Evolutionary conservation across 2,797 vertebrate species (phyloP), one percentile per base, ranked within the genome.

Genomic region (Rhadinocentrus ornatus): DNA sequence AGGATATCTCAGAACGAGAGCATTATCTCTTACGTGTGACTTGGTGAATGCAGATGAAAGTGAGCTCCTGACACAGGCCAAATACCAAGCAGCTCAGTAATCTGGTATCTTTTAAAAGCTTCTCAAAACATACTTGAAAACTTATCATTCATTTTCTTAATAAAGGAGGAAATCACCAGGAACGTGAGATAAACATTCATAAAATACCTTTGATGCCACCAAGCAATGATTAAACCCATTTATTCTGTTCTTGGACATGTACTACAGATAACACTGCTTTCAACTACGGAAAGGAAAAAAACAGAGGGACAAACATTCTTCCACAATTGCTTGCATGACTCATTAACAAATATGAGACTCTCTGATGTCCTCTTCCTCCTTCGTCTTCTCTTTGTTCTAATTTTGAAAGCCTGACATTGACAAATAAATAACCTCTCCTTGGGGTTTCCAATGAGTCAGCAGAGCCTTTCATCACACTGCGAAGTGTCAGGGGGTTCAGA

Each of bases 351-450:
- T 83, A 64, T 32, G 70, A 86, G 80, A 55, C 73, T 69, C 39
- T 15, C 76, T 67, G 71, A 71, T 69, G 71, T 81, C 78, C 70
- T 86, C 87, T 73, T 88, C 81, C 77, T 85, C 68, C 61, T 86
- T 65, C 69, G 71, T 80, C 78, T 86, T 78, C 68, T 80, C 88
- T 91, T 91, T 90, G 87, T 90, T 92, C 85, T 88, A 86, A 89
- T 88, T 89, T 90, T 89, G 85, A 89, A 86, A 70, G 73, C 73
- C 77, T 84, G 89, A 91, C 90, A 81, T 65, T 87, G 88, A 90
- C 88, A 89, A 91, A 92, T 90, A 92, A 92, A 92, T 87, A 87
- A 82, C 65, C 80, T 85, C 86, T 80, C 82, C 70, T 81, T 71
- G 80, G 80, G 80, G 63, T 85, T 90, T 92, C 46, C 62, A 86